phyloP scores from a whole-genome alignment of 2,797 vertebrate genomes.

The Dipus sagitta region DNA sequence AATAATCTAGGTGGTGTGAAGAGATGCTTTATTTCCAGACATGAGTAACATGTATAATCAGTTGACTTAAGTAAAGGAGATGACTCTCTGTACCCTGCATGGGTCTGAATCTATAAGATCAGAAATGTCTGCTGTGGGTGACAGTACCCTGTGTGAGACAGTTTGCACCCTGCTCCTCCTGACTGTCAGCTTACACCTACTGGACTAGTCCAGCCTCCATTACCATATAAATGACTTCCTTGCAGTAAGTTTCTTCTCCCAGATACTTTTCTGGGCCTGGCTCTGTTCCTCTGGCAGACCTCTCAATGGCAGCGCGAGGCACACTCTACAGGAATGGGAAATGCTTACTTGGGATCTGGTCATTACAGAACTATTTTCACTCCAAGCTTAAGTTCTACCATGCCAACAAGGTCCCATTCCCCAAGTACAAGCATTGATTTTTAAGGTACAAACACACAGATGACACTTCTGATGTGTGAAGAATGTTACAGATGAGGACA shows the following conservation, averaged over 20 bases:
- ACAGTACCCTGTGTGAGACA: neutral
- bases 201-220: neutral
- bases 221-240: conserved; percentile 9
- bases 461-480: neutral
- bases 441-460: neutral
- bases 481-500: neutral
- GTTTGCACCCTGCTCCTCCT: neutral
- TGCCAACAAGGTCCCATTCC: neutral
- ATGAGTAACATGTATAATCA: conserved; percentile 4
- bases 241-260: conserved; percentile 22
- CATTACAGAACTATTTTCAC: conserved; percentile 3
- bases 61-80: conserved; percentile 7
- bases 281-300: conserved; percentile 40
- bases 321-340: conserved; percentile 32
- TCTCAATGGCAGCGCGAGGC: neutral
- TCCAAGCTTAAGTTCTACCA: neutral
- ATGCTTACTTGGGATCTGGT: conserved; percentile 6
- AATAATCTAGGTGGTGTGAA: conserved; percentile 16
- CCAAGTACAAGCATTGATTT: neutral
- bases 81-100: neutral
- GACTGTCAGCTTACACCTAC: neutral
- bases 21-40: neutral
- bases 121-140: neutral
- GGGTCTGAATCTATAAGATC: neutral
- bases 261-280: neutral